A percentile compares a stretch with the other conserved stretches of the same genome.
Conservation (phyloP, 1,140 invertebrate genomes). For the Heliconius melpomene region DNA sequence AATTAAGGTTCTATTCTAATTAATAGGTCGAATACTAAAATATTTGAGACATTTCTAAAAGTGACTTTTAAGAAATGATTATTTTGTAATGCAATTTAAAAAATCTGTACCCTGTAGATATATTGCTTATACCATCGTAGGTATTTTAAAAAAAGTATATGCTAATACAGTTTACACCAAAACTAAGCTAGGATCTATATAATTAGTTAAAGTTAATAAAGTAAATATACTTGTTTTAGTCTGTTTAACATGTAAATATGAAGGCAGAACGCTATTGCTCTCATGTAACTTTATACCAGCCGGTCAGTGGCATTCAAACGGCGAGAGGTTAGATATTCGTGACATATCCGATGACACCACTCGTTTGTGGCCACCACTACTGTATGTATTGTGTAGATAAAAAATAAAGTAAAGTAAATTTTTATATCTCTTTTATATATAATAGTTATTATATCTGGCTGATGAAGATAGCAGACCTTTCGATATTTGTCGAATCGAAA, state of each 20-base stretch:
- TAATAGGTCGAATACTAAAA: too few relatives aligned
- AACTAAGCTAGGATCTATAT: background rate
- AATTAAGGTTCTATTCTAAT: too few relatives aligned
- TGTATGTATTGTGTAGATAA: background rate
- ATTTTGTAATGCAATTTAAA: too few relatives aligned
- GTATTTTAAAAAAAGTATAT: too few relatives aligned
- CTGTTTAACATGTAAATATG: constrained; percentile 9
- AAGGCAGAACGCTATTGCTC: background rate
- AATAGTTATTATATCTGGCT: too few relatives aligned
- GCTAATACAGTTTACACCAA: background rate
- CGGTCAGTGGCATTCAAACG: constrained; percentile 15
- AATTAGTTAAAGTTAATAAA: background rate
- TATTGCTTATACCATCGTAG: too few relatives aligned
- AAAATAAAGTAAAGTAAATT: background rate
- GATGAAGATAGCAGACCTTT: too few relatives aligned
- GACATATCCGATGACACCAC: constrained; percentile 29
- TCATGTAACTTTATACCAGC: background rate
- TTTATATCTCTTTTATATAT: too few relatives aligned
- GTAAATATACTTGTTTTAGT: constrained; percentile 2
- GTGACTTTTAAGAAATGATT: too few relatives aligned
- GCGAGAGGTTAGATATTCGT: constrained; percentile 21
- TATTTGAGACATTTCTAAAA: too few relatives aligned
- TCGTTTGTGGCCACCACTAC: background rate
- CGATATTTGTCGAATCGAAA: too few relatives aligned
- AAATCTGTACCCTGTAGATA: too few relatives aligned